phyloP scores from a whole-genome alignment of 2,113 vertebrate species.

The Chascanopsetta lugubris region DNA sequence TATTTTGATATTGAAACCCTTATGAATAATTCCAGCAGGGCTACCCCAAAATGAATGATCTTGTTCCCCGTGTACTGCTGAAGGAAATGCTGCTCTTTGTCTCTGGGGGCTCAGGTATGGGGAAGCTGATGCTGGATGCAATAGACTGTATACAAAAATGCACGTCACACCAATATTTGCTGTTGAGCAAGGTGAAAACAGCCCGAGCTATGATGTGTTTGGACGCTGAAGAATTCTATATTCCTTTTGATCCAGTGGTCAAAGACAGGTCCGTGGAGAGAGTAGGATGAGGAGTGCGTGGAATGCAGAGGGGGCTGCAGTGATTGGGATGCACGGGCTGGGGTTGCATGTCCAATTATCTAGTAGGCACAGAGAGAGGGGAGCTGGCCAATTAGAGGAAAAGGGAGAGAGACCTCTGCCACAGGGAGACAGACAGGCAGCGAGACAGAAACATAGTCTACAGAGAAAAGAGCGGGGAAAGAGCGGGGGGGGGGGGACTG shows the following conservation, averaged over 20 bases:
- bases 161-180: constrained; percentile 48
- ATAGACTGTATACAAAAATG: constrained; percentile 50
- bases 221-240: constrained; percentile 58
- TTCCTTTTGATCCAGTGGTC: constrained; percentile 78
- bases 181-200: constrained; percentile 24
- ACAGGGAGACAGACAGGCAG: constrained; percentile 36
- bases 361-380: constrained; percentile 51
- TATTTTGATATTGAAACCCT: constrained; percentile 75
- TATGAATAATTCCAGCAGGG: constrained; percentile 78
- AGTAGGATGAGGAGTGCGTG: constrained; percentile 55
- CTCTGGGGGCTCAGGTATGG: constrained; percentile 48
- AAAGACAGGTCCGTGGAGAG: constrained; percentile 65
- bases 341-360: constrained; percentile 76
- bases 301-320: constrained; percentile 59
- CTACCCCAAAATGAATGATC: constrained; percentile 69
- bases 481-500: constrained; percentile 7
- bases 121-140: constrained; percentile 40
- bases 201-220: constrained; percentile 36
- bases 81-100: constrained; percentile 29
- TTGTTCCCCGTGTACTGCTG: constrained; percentile 48
- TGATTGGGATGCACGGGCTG: constrained; percentile 58
- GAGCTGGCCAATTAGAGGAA: constrained; percentile 76
- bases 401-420: constrained; percentile 53
- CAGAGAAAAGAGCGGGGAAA: constrained; percentile 33
- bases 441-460: constrained; percentile 30